These are phyloP conservation scores for Phenganax subtilis DNA, from an alignment of 92 coral and sea anemone species.

Conservation along the genomic window DNA sequence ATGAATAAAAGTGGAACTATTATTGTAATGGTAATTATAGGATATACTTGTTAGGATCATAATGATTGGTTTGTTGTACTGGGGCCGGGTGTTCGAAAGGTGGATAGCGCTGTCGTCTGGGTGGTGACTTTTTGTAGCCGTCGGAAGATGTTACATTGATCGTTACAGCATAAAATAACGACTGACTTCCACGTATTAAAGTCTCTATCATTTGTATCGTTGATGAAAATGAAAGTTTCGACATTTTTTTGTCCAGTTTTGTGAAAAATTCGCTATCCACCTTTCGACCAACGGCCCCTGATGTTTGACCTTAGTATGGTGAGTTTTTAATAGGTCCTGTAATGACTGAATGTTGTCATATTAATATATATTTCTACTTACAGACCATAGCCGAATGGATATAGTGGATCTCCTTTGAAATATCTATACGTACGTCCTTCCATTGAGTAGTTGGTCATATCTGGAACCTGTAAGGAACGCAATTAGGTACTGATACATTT, in stretches of 20 bases:
- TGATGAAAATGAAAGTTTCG: no score
- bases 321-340: not conserved
- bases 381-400: slow-evolving; percentile 56
- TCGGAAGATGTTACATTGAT: no score
- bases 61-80: not conserved
- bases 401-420: slow-evolving; percentile 48
- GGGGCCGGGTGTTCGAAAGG: not conserved
- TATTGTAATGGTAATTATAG: not conserved
- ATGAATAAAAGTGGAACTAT: not conserved
- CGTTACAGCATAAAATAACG: no score
- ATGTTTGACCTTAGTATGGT: not conserved
- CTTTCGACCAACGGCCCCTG: no score
- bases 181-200: no score
- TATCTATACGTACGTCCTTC: slow-evolving; percentile 54
- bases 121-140: not conserved
- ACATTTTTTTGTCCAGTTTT: no score
- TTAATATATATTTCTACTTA: slow-evolving; percentile 23
- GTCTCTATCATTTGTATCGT: no score
- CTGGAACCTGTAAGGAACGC: slow-evolving; percentile 36
- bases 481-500: not conserved
- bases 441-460: slow-evolving; percentile 50
- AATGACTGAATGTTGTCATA: not conserved
- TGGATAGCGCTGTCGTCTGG: not conserved
- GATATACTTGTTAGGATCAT: not conserved
- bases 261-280: no score